Conservation (phyloP, 2,113 vertebrate genomes). For the Lycocorax pyrrhopterus region DNA sequence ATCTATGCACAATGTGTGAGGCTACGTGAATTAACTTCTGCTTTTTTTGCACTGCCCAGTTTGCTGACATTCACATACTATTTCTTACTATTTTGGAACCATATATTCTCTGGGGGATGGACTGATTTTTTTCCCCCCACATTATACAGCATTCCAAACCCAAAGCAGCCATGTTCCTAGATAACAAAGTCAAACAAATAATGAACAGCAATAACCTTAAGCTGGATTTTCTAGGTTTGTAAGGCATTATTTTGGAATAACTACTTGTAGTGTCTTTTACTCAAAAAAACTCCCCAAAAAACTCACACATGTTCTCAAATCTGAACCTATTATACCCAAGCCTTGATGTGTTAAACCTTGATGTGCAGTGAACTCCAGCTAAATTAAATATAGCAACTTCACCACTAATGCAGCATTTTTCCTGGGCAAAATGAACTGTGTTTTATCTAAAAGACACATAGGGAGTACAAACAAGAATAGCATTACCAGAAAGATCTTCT, state of each 20-base stretch:
- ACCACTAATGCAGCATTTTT: not conserved
- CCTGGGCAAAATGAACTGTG: not conserved
- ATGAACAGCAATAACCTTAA: not conserved
- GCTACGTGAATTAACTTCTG: not conserved
- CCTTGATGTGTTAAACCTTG: not conserved
- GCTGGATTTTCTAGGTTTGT: not conserved
- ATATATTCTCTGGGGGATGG: not conserved
- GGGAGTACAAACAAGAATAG: not conserved
- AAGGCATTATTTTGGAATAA: not conserved
- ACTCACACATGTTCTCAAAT: fast-evolving
- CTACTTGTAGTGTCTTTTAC: not conserved
- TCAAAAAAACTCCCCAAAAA: not conserved
- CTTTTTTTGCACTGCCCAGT: not conserved
- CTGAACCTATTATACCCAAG: not conserved
- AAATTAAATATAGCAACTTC: not conserved
- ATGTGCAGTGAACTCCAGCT: not conserved
- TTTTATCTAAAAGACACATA: not conserved
- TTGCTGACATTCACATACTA: not conserved
- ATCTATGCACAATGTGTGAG: not conserved
- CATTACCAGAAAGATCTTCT: slow-evolving; percentile 4
- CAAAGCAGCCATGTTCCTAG: not conserved
- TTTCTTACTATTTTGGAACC: not conserved
- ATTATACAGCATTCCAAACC: not conserved
- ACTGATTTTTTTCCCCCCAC: fast-evolving
- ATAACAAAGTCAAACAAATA: not conserved